A percentile compares a stretch with the other conserved stretches of the same genome.
Conservation (phyloP, 2,113 vertebrate genomes). For the Nipponia nippon region DNA sequence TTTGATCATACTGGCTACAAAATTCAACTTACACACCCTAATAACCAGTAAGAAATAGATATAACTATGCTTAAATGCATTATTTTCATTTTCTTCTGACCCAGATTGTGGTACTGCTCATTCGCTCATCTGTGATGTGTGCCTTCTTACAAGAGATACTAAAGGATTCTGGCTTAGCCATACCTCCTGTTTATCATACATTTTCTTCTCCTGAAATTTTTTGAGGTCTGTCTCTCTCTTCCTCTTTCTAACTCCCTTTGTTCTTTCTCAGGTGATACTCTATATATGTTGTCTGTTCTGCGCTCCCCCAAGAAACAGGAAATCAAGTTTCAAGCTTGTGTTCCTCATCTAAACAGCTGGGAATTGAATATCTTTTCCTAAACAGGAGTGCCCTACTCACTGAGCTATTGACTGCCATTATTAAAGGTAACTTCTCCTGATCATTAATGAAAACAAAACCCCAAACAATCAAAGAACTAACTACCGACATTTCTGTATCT, state of each 20-base stretch:
- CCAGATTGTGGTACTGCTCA: background rate
- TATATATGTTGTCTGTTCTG: background rate
- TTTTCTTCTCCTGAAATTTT: background rate
- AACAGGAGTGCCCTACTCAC: background rate
- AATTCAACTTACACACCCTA: background rate
- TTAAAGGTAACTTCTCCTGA: background rate
- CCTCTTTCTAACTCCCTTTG: background rate
- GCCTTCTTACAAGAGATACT: background rate
- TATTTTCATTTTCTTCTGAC: background rate
- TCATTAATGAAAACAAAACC: background rate
- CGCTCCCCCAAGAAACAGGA: background rate
- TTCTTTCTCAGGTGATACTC: background rate
- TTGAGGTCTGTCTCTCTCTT: background rate
- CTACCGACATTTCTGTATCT: background rate
- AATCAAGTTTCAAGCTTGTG: background rate
- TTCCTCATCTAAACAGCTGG: background rate
- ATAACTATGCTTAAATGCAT: background rate
- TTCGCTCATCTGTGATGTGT: background rate
- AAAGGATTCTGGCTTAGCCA: background rate
- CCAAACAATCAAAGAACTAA: background rate
- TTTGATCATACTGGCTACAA: background rate
- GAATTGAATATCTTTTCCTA: background rate
- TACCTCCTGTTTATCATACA: background rate
- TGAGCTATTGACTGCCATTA: background rate
- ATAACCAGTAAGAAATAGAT: background rate